Evolutionary conservation across 2,797 vertebrate species (phyloP), one percentile per base, ranked within the genome.

Genomic region (Lemur catta): DNA sequence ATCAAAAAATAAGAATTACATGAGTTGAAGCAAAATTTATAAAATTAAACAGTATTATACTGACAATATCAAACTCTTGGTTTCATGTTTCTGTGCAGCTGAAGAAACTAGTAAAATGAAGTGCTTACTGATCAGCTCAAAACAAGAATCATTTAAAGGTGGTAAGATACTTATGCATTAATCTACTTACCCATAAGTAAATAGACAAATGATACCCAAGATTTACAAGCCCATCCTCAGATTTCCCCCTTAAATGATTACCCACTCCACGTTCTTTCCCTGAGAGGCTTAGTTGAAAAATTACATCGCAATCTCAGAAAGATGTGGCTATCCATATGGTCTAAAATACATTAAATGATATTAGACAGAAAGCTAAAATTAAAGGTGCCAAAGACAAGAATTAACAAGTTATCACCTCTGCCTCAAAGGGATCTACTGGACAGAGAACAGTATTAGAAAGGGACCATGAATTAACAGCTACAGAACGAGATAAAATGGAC

Each of bases 41-140:
- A 93, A 84, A 89, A 20, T 87, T n/a, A 93, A 50, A 95, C 3
- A 86, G 26, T 41, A 79, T n/a, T 67, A 55, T 67, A 50, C 10
- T 69, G 35, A 79, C 24, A 89, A 94, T 26, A 89, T 81, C 38
- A 76, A 95, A 93, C 10, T 93, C 50, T 95, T 78, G 26, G 69
- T 89, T 93, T 89, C n/a, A n/a, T 61, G 90, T 15, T 91, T 93
- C 86, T 48, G 50, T 75, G 2, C 13, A 86, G 33, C 13, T 35
- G 6, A 89, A 87, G 65, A 90, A 94, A 89, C 15, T 41, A 65
- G 48, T 57, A 57, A 93, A 79, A 48, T 57, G 5, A 91, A 87
- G 46, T n/a, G 18, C 6, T 33, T 41, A 59, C 0, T 67, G 17
- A 84, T 1, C 26, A 10, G 48, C 24, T 94, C 72, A 82, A 95